Conservation (phyloP, 2,113 vertebrate genomes). For the Dolichotis patagonum region DNA sequence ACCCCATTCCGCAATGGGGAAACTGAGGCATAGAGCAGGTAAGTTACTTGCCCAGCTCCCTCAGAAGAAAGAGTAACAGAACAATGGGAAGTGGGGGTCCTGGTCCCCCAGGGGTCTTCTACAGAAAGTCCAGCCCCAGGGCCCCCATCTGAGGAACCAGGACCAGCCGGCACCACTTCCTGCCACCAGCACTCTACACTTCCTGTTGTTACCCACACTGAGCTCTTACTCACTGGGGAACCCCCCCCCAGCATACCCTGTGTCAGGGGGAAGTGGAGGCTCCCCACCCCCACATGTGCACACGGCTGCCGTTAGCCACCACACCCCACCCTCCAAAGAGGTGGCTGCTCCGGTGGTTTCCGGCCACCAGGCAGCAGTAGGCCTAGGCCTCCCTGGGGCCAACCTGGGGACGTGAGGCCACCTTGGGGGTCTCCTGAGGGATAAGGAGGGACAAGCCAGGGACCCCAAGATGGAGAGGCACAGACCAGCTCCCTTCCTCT, state of each 20-base stretch:
- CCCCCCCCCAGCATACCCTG: conserved; percentile 47
- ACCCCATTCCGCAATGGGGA: background rate
- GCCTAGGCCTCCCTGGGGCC: background rate
- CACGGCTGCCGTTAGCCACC: conserved; percentile 59
- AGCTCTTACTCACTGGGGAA: conserved; percentile 80
- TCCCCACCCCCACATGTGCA: conserved; percentile 38
- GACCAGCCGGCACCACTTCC: conserved; percentile 69
- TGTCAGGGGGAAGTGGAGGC: conserved; percentile 79
- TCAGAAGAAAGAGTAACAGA: background rate
- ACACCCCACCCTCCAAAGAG: conserved; percentile 66
- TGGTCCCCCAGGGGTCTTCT: background rate
- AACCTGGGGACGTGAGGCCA: background rate
- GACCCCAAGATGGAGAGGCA: background rate
- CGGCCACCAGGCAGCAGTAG: conserved; percentile 54
- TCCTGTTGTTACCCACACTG: conserved; percentile 80
- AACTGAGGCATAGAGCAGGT: background rate
- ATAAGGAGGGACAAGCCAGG: background rate
- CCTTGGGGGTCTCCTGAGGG: background rate
- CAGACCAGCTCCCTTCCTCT: background rate
- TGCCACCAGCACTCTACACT: conserved; percentile 78
- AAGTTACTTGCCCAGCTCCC: background rate
- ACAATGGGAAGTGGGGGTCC: background rate
- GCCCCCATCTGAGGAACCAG: conserved; percentile 51
- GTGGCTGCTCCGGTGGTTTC: conserved; percentile 70
- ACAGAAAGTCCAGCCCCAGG: background rate